These are phyloP conservation scores for Trinorchestia longiramus DNA, from an alignment of 1,140 invertebrate species.

Conservation along the genomic window DNA sequence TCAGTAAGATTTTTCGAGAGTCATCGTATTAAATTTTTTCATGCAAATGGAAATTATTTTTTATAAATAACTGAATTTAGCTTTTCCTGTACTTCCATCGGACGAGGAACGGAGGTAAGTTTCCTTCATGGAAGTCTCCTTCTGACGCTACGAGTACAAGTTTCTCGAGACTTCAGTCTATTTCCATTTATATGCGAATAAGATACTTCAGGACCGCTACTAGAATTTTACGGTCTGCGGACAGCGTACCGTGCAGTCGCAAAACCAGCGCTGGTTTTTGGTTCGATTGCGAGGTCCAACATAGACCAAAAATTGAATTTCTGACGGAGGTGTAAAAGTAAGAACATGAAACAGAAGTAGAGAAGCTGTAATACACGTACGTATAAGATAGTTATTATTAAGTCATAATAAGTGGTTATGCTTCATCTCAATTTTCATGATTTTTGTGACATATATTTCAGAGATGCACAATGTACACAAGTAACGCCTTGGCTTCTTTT, in stretches of 20 bases:
- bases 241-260: background rate
- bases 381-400: too few relatives aligned
- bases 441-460: too few relatives aligned
- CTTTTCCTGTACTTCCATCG: background rate
- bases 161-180: background rate
- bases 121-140: background rate
- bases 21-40: background rate
- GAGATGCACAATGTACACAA: too few relatives aligned
- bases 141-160: background rate
- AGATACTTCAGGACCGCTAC: background rate
- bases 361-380: too few relatives aligned
- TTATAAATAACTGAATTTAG: background rate
- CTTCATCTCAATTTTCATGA: too few relatives aligned
- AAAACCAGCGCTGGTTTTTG: background rate
- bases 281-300: background rate
- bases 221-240: background rate
- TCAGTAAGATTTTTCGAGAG: background rate
- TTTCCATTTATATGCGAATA: background rate
- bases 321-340: background rate
- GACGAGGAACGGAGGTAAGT: background rate
- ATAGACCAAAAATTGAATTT: background rate
- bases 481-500: too few relatives aligned
- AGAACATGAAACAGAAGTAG: background rate
- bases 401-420: too few relatives aligned
- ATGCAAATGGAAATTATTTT: background rate